A percentile compares a stretch with the other conserved stretches of the same genome.
These are phyloP conservation scores for Shargacucullia verbasci DNA, from an alignment of 2,888 invertebrate species.

Conservation along the genomic window DNA sequence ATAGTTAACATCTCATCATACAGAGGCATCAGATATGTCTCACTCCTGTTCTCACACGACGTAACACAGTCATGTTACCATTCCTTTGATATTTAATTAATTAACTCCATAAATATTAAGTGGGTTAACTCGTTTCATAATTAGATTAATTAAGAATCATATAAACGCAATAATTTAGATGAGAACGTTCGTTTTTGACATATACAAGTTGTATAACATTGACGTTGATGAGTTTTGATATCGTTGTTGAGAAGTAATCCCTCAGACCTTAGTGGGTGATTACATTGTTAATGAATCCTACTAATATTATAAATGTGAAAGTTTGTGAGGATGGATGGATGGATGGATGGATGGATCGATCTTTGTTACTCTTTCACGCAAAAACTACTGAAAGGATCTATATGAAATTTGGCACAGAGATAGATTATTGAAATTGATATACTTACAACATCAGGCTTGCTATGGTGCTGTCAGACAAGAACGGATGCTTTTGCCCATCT, in stretches of 20 bases:
- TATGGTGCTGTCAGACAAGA: too few relatives aligned
- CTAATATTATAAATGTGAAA: too few relatives aligned
- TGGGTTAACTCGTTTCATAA: slow-evolving; percentile 24
- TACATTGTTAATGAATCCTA: too few relatives aligned
- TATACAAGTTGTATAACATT: background rate
- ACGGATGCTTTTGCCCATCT: too few relatives aligned
- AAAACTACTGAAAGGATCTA: too few relatives aligned
- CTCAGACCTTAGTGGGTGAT: background rate
- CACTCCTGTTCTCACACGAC: slow-evolving; percentile 33
- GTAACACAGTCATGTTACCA: slow-evolving; percentile 9
- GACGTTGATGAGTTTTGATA: background rate
- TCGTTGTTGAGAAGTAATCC: background rate
- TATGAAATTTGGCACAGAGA: too few relatives aligned
- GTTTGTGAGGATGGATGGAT: too few relatives aligned
- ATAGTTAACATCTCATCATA: slow-evolving; percentile 10
- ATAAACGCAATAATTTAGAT: background rate
- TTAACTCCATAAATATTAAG: slow-evolving; percentile 15
- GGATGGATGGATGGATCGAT: too few relatives aligned
- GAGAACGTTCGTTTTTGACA: too few relatives aligned
- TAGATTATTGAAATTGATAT: too few relatives aligned
- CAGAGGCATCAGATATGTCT: slow-evolving; percentile 31
- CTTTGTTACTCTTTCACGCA: too few relatives aligned
- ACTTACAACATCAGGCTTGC: too few relatives aligned
- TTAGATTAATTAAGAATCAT: slow-evolving; percentile 31
- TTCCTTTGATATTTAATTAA: slow-evolving; percentile 31